These are phyloP conservation scores for Kryptopterus vitreolus DNA, from an alignment of 2,797 vertebrate genomes.

Conservation along the genomic window DNA sequence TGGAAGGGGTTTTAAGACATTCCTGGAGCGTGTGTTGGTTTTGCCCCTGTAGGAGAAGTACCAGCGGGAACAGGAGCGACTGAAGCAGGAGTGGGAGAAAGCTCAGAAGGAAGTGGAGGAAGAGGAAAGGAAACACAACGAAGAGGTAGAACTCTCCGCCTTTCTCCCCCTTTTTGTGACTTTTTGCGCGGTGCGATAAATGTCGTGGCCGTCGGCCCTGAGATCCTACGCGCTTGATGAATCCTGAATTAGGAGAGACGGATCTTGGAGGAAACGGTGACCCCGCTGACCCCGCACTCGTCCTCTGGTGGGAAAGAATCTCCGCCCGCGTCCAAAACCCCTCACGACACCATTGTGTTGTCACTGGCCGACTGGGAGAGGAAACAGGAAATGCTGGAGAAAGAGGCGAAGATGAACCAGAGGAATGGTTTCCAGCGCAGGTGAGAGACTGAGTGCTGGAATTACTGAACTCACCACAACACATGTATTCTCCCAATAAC, in stretches of 20 bases:
- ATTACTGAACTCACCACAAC: not conserved
- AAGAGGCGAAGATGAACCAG: conserved; percentile 43
- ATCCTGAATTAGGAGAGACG: conserved; percentile 80
- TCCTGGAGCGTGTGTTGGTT: not conserved
- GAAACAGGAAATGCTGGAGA: conserved; percentile 56
- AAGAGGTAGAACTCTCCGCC: conserved; percentile 77
- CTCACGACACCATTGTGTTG: conserved; percentile 63
- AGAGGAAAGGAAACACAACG: conserved; percentile 92
- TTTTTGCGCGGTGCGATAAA: not conserved
- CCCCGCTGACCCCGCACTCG: conserved; percentile 77
- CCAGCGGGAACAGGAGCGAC: conserved; percentile 90
- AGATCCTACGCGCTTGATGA: not conserved
- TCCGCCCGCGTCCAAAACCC: conserved; percentile 49
- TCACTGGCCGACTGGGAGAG: conserved; percentile 53
- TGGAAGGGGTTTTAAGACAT: not conserved
- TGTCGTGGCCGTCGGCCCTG: too few relatives aligned
- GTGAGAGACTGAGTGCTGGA: conserved; percentile 25
- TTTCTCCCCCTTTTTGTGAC: conserved; percentile 1
- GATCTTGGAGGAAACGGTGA: conserved; percentile 92
- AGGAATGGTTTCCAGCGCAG: conserved; percentile 38
- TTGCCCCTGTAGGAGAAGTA: conserved; percentile 83
- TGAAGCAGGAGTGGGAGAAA: conserved; percentile 95
- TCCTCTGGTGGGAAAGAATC: conserved; percentile 70
- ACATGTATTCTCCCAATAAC: too few relatives aligned
- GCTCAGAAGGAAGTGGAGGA: conserved; percentile 95